These are phyloP conservation scores for Peromyscus attwateri DNA, from an alignment of 2,797 vertebrate species.

Conservation along the genomic window DNA sequence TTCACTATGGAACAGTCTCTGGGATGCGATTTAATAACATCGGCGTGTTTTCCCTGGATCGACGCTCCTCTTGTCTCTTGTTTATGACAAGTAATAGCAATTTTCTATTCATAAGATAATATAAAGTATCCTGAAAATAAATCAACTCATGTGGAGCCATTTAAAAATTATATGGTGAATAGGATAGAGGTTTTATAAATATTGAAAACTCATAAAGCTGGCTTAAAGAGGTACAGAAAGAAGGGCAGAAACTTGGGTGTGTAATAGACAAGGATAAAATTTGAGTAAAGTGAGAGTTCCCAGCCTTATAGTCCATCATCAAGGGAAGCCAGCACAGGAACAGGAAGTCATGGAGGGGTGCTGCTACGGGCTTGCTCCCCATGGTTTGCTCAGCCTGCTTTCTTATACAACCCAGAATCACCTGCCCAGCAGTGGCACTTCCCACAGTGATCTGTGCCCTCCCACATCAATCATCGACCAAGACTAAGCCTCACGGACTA, in stretches of 20 bases:
- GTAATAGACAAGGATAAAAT: no score
- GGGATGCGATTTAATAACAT: not conserved
- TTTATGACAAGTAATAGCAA: constrained; percentile 6
- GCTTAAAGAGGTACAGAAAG: not conserved
- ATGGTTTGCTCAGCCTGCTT: not conserved
- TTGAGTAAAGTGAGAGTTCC: not conserved
- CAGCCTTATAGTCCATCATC: not conserved
- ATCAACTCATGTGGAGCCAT: not conserved
- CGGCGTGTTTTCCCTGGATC: not conserved
- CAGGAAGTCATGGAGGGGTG: not conserved
- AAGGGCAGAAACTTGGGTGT: not conserved
- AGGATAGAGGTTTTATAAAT: not conserved
- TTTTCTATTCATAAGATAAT: constrained; percentile 4
- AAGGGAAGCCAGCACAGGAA: not conserved
- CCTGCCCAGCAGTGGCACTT: not conserved
- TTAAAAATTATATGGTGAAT: not conserved
- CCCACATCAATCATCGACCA: not conserved
- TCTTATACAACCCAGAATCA: not conserved
- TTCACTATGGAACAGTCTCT: not conserved
- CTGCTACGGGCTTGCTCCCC: not conserved
- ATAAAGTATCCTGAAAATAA: not conserved
- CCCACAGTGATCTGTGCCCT: not conserved
- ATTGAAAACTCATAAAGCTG: not conserved
- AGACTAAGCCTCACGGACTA: not conserved
- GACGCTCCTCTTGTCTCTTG: not conserved